phyloP scores from a whole-genome alignment of 2,888 invertebrate genomes.

The Yponomeuta cagnagella region DNA sequence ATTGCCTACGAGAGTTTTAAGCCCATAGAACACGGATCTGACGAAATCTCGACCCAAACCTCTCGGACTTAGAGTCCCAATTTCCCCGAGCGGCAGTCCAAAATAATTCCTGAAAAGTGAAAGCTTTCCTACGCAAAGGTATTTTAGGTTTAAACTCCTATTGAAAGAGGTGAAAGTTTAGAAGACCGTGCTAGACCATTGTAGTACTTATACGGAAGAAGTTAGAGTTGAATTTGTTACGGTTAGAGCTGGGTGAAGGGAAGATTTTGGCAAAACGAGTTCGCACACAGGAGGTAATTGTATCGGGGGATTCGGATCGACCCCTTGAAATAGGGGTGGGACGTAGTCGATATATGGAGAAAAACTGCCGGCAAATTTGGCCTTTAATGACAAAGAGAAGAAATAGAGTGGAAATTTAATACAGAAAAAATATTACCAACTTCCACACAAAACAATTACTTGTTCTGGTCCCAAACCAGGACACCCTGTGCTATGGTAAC shows the following conservation, averaged over 20 bases:
- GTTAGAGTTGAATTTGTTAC: slow-evolving; percentile 31
- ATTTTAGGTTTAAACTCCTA: slow-evolving; percentile 73
- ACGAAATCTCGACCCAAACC: slow-evolving; percentile 37
- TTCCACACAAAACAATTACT: no score
- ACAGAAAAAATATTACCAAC: no score
- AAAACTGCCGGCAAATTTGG: slow-evolving; percentile 30
- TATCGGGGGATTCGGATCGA: slow-evolving; percentile 68
- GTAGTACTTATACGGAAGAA: slow-evolving; percentile 30
- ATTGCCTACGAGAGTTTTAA: slow-evolving; percentile 72
- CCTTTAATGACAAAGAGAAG: slow-evolving; percentile 26
- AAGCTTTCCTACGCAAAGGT: slow-evolving; percentile 71
- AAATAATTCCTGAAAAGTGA: slow-evolving; percentile 75
- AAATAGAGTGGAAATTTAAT: no score
- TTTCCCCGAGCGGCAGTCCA: slow-evolving; percentile 28
- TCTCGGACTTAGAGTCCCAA: slow-evolving; percentile 35
- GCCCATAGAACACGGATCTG: slow-evolving; percentile 60
- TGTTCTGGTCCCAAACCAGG: no score
- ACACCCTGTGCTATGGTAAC: no score
- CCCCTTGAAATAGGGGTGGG: slow-evolving; percentile 45
- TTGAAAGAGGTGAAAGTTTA: slow-evolving; percentile 75
- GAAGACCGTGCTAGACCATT: slow-evolving; percentile 33
- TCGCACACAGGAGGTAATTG: slow-evolving; percentile 70
- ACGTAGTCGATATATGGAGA: slow-evolving; percentile 32
- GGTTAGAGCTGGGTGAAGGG: slow-evolving; percentile 30
- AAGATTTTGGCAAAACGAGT: slow-evolving; percentile 70